A percentile compares a stretch with the other conserved stretches of the same genome.
Conservation (phyloP, 2,113 vertebrate species). For the Globicephala melas region DNA sequence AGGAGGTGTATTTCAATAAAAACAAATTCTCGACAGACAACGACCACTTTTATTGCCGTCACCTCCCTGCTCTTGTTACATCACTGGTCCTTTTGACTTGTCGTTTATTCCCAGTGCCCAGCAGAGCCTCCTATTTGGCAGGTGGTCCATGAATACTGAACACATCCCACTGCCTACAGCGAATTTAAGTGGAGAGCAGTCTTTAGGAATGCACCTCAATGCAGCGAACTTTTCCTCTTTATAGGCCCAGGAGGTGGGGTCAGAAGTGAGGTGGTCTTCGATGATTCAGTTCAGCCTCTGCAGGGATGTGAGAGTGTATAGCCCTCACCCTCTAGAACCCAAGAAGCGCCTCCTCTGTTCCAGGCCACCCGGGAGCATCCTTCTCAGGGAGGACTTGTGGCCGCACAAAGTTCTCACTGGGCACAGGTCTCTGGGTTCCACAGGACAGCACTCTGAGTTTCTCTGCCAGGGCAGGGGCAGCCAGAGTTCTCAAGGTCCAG, state of each 20-base stretch:
- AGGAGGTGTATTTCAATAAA: background rate
- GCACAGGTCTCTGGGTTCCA: background rate
- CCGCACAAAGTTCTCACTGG: background rate
- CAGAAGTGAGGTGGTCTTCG: background rate
- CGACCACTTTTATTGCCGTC: background rate
- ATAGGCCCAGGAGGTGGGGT: background rate
- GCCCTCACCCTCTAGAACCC: background rate
- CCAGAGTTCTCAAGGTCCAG: background rate
- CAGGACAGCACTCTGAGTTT: background rate
- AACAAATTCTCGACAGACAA: background rate
- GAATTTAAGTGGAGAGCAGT: background rate
- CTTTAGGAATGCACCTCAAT: background rate
- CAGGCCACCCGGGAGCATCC: fast-evolving
- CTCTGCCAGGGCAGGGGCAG: background rate
- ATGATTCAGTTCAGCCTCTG: no score
- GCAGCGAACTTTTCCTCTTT: background rate
- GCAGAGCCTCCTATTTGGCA: background rate
- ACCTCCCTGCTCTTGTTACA: no score
- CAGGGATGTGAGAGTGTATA: fast-evolving
- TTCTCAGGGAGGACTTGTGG: fast-evolving
- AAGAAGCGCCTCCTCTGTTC: fast-evolving
- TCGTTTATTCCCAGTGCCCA: background rate
- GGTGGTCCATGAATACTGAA: background rate
- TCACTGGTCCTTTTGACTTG: background rate
- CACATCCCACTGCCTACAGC: fast-evolving